These are phyloP conservation scores for Drosophila emarginata DNA, from an alignment of 2,888 invertebrate genomes.

Conservation along the genomic window DNA sequence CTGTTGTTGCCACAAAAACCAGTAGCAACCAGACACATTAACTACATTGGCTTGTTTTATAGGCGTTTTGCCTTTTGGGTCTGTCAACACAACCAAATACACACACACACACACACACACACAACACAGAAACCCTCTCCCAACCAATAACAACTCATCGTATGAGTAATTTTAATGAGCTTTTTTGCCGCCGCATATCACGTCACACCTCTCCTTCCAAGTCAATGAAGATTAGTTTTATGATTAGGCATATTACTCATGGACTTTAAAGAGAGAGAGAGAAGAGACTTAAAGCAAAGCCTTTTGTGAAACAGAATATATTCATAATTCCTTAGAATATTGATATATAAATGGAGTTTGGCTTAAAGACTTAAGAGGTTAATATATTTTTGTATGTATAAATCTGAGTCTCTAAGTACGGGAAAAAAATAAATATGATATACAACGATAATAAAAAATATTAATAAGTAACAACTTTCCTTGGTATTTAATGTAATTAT, in stretches of 20 bases:
- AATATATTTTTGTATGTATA: no score
- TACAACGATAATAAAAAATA: no score
- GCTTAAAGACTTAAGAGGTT: neutral
- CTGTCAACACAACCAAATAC: conserved; percentile 38
- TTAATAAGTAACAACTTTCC: no score
- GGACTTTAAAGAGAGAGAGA: conserved; percentile 8
- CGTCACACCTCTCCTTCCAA: neutral
- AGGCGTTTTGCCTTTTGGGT: conserved; percentile 41
- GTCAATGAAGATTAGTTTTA: conserved; percentile 68
- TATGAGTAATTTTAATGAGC: conserved; percentile 72
- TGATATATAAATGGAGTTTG: neutral
- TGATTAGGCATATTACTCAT: conserved; percentile 70
- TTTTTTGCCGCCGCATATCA: conserved; percentile 46
- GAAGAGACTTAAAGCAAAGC: neutral
- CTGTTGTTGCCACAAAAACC: conserved; percentile 56
- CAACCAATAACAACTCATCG: conserved; percentile 51
- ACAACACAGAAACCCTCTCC: conserved; percentile 29
- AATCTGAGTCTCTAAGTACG: no score
- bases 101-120: neutral
- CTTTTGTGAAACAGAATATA: neutral
- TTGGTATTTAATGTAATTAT: no score
- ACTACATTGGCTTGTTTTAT: conserved; percentile 40
- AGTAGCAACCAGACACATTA: conserved; percentile 59
- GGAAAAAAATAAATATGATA: no score
- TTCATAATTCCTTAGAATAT: neutral